Conservation (phyloP, 2,113 vertebrate genomes). For the Patagioenas fasciata region DNA sequence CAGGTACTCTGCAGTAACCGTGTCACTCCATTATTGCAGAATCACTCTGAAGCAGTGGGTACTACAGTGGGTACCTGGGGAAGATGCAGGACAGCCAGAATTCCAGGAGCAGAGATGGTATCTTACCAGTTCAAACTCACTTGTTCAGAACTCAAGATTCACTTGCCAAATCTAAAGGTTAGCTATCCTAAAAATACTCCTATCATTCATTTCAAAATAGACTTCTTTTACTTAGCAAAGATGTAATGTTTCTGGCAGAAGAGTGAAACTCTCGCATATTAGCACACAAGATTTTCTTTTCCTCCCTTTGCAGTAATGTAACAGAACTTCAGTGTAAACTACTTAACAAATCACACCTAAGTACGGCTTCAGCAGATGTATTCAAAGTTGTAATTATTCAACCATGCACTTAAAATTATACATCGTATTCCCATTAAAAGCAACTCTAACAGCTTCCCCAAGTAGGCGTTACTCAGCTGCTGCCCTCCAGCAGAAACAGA, state of each 20-base stretch:
- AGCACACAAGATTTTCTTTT: neutral
- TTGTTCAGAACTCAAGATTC: neutral
- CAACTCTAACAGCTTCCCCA: neutral
- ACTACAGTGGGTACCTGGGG: neutral
- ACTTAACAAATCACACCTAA: neutral
- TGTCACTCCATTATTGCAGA: neutral
- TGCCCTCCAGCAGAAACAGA: neutral
- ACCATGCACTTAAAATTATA: neutral
- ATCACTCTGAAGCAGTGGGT: neutral
- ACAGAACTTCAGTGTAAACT: neutral
- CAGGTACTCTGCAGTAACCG: neutral
- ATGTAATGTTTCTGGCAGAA: neutral
- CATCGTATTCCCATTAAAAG: neutral
- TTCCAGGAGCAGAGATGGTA: neutral
- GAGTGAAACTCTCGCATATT: neutral
- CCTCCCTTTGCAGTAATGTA: neutral
- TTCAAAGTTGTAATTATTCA: neutral
- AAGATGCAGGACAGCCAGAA: neutral
- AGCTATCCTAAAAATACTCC: neutral
- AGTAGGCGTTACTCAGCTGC: neutral
- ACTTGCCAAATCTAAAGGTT: neutral
- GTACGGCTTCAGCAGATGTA: neutral
- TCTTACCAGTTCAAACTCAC: neutral
- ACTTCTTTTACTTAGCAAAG: neutral
- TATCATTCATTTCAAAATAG: neutral